Evolutionary conservation across 92 coral and sea anemone genomes (phyloP).

Genomic region (Phymanthus crucifer): DNA sequence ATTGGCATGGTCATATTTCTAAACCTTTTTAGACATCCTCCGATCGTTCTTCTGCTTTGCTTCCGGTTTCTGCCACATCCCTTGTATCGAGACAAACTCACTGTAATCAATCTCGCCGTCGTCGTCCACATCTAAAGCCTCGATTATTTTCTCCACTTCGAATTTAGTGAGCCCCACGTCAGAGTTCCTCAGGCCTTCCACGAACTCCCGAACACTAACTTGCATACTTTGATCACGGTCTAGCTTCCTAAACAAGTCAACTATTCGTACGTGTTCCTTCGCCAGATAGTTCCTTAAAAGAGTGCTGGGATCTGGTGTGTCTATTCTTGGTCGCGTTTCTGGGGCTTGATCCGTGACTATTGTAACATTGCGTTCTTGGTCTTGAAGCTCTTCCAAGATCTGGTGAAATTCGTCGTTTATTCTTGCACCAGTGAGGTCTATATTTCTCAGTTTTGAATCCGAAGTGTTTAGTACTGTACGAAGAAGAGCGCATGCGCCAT

Average conservation of each 20-base stretch:
- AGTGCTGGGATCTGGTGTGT: constrained; percentile 75
- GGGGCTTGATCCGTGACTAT: constrained; percentile 68
- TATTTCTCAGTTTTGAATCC: constrained; percentile 53
- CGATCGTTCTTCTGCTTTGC: constrained; percentile 17
- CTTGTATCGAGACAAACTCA: constrained; percentile 89
- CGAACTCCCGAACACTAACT: constrained; percentile 83
- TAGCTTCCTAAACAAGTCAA: constrained; percentile 73
- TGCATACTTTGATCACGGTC: constrained; percentile 90
- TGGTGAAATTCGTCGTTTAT: constrained; percentile 59
- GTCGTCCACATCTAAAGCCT: constrained; percentile 73
- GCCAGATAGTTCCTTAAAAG: constrained; percentile 80
- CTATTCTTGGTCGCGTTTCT: constrained; percentile 47
- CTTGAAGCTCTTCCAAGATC: constrained; percentile 53
- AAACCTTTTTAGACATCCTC: constrained; percentile 33
- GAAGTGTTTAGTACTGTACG: constrained; percentile 60
- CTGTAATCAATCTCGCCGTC: constrained; percentile 92
- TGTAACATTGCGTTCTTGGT: constrained; percentile 46
- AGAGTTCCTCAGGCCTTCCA: constrained; percentile 77
- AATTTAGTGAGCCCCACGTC: constrained; percentile 78
- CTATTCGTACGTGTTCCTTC: constrained; percentile 74
- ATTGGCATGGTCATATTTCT: neutral
- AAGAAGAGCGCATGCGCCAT: constrained; percentile 74
- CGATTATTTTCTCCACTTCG: constrained; percentile 79
- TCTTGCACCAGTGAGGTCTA: constrained; percentile 65
- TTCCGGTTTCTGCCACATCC: constrained; percentile 60